Percentiles rank a stretch among this genome's conserved stretches.
These are phyloP conservation scores for Temnopleurus reevesii DNA, from an alignment of 53 echinoderm and acorn worm genomes.

Conservation along the genomic window DNA sequence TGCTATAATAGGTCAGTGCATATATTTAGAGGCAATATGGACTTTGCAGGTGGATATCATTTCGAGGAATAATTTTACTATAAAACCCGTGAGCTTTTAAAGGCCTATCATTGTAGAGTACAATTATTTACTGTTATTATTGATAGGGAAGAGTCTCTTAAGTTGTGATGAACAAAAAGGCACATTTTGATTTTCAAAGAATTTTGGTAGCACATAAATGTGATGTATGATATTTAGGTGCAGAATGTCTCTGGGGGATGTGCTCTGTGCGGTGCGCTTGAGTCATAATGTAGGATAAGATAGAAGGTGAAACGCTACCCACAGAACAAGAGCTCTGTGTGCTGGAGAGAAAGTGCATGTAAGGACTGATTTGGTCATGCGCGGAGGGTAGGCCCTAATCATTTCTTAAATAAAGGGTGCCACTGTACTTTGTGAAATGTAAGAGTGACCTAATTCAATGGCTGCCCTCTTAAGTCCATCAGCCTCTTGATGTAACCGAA, in stretches of 20 bases:
- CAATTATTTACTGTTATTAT: too few species aligned
- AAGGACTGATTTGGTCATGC: neutral
- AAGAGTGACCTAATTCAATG: constrained; percentile 59
- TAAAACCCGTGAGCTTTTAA: too few species aligned
- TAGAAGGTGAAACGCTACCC: constrained; percentile 33
- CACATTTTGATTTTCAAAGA: too few species aligned
- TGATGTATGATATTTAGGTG: neutral
- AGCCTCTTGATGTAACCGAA: constrained; percentile 58
- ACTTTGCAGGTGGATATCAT: too few species aligned
- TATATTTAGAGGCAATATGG: too few species aligned
- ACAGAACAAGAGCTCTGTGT: neutral
- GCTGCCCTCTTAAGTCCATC: constrained; percentile 56
- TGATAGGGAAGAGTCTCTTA: too few species aligned
- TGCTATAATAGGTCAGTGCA: too few species aligned
- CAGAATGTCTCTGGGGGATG: neutral
- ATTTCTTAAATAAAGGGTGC: constrained; percentile 57
- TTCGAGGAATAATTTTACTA: too few species aligned
- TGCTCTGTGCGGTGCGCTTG: constrained; percentile 42
- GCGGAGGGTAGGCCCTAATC: constrained; percentile 36
- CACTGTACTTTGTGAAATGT: constrained; percentile 61
- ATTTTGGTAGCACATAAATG: too few species aligned
- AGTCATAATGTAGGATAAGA: constrained; percentile 45
- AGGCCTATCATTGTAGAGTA: too few species aligned
- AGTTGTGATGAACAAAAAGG: too few species aligned
- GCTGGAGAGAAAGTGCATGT: constrained; percentile 36